A percentile compares a stretch with the other conserved stretches of the same genome.
Conservation (phyloP, 64 coral and sea anemone genomes). For the Actinia tenebrosa region DNA sequence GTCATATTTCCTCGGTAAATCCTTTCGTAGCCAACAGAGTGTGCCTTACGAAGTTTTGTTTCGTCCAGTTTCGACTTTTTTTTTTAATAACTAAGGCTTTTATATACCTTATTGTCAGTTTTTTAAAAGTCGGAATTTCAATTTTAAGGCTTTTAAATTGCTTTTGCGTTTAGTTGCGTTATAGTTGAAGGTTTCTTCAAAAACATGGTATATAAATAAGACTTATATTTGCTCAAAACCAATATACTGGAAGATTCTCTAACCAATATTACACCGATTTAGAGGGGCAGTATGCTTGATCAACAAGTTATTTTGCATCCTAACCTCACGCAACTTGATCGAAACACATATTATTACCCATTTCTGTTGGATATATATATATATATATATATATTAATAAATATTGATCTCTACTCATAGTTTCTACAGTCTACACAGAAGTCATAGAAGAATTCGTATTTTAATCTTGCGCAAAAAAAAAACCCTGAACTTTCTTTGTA, state of each 20-base stretch:
- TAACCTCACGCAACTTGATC: background rate
- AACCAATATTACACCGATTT: background rate
- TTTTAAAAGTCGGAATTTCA: background rate
- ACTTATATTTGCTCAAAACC: background rate
- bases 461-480: too few species aligned
- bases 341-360: too few species aligned
- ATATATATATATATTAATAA: too few species aligned
- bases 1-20: background rate
- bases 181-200: too few species aligned
- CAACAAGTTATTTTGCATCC: background rate
- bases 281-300: background rate
- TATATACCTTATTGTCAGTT: background rate
- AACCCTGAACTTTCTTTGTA: too few species aligned
- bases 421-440: too few species aligned
- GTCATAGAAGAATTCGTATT: too few species aligned
- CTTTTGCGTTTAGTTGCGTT: too few species aligned
- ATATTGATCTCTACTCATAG: too few species aligned
- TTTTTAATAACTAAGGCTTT: background rate
- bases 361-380: too few species aligned
- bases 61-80: background rate
- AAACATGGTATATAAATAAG: too few species aligned
- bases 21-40: background rate
- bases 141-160: background rate
- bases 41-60: background rate
- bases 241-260: background rate